Evolutionary conservation across 2,797 vertebrate species (phyloP).

Genomic region (Carapus acus): DNA sequence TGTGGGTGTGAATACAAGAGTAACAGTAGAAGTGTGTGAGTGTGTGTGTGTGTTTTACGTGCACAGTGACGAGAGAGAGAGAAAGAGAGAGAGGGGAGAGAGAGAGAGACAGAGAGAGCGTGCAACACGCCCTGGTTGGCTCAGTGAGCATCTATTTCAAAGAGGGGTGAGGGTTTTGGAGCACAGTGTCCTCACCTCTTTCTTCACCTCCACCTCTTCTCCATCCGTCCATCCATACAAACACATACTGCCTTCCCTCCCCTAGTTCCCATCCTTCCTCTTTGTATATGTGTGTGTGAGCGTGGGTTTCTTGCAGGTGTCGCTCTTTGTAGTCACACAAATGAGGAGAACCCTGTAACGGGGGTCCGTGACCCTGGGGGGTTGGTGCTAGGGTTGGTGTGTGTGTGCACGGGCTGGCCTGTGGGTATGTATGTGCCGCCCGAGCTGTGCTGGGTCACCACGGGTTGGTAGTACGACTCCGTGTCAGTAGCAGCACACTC

Average conservation of each 20-base stretch:
- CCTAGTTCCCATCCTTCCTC: no score
- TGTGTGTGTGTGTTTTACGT: slow-evolving; percentile 39
- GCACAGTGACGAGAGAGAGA: slow-evolving; percentile 55
- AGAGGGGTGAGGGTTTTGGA: slow-evolving; percentile 46
- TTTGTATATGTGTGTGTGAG: slow-evolving; percentile 26
- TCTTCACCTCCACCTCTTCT: slow-evolving; percentile 29
- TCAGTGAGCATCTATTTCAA: slow-evolving; percentile 50
- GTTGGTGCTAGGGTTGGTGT: slow-evolving; percentile 64
- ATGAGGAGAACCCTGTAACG: slow-evolving; percentile 94
- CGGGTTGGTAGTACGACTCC: slow-evolving; percentile 87
- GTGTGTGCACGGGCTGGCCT: slow-evolving; percentile 74
- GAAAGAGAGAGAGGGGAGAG: slow-evolving; percentile 34
- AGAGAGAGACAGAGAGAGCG: no score
- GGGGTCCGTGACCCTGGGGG: slow-evolving; percentile 85
- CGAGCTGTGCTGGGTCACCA: slow-evolving; percentile 92
- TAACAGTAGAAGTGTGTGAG: no score
- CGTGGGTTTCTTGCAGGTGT: slow-evolving; percentile 47
- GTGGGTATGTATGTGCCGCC: slow-evolving; percentile 86
- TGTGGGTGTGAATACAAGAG: no score
- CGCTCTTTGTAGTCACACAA: slow-evolving; percentile 80
- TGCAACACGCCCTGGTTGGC: slow-evolving; percentile 33
- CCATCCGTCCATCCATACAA: slow-evolving; percentile 5
- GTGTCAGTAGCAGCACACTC: slow-evolving; percentile 79
- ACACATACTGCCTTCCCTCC: slow-evolving; percentile 22
- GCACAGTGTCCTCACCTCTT: slow-evolving; percentile 33